Percentiles rank a stretch among this genome's conserved stretches.
These are phyloP conservation scores for Drosophila bocqueti DNA, from an alignment of 1,140 invertebrate genomes.

Conservation along the genomic window DNA sequence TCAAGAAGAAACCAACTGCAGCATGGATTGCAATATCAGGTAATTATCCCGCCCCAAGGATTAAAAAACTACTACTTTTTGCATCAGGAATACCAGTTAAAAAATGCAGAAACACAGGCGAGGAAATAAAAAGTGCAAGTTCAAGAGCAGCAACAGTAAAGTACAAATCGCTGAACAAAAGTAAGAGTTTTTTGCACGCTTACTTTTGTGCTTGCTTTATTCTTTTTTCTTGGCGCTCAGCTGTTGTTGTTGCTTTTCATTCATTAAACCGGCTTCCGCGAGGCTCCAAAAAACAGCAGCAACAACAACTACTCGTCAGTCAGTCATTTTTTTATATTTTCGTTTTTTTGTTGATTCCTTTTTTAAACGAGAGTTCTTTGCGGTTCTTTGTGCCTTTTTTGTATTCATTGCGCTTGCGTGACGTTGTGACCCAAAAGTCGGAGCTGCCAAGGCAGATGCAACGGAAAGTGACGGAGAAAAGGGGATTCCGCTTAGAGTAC, in stretches of 20 bases:
- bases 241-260: slow-evolving; percentile 74
- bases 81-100: slow-evolving; percentile 39
- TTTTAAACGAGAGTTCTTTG: slow-evolving; percentile 45
- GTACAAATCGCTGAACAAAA: slow-evolving; percentile 55
- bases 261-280: slow-evolving; percentile 81
- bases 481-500: slow-evolving; percentile 71
- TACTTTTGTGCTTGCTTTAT: slow-evolving; percentile 47
- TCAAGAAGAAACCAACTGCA: slow-evolving; percentile 74
- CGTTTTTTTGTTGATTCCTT: slow-evolving; percentile 12
- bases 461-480: slow-evolving; percentile 30
- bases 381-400: slow-evolving; percentile 52
- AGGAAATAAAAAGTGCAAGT: slow-evolving; percentile 59
- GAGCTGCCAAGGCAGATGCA: slow-evolving; percentile 53
- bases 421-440: slow-evolving; percentile 74
- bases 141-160: slow-evolving; percentile 50
- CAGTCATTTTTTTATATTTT: slow-evolving; percentile 47
- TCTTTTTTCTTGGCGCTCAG: slow-evolving; percentile 68
- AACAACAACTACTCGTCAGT: slow-evolving; percentile 46
- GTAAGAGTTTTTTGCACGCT: slow-evolving; percentile 74
- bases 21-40: slow-evolving; percentile 82
- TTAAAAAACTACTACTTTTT: slow-evolving; percentile 32
- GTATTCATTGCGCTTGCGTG: slow-evolving; percentile 46
- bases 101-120: slow-evolving; percentile 3
- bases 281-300: slow-evolving; percentile 50
- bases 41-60: slow-evolving; percentile 64